Base-by-base conservation (phyloP, 1,140 invertebrate genomes). In the Bombus polaris region DNA sequence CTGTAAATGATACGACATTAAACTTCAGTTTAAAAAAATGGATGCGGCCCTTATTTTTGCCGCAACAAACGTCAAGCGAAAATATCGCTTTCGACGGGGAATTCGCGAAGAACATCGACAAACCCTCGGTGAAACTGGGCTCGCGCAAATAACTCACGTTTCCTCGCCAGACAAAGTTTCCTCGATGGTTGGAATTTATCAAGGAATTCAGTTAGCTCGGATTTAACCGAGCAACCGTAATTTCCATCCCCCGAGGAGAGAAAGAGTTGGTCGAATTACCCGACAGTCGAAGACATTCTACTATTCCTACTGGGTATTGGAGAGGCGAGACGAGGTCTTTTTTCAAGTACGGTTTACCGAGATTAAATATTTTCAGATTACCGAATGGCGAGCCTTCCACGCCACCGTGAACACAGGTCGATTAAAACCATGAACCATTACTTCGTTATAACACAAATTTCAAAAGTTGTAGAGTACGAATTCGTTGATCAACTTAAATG, bases 161-260 rank as follows among this genome's bases (percentile, higher is more conserved):
- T 62, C 80, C 62, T 44, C 80, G 37, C 6, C 68, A 6, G 42
- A 35, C 71, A 53, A 83, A 83, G 42, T 37, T 83, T 66, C 44
- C 25, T 15, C 57, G 79, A 32, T 13, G 57, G 42, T 32, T 47
- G 59, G 72, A 83, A 75, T 47, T 83, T 75, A 75, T 75, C 72
- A 65, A 75, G 59, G 59, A 39, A 66, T 83, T 75, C 81, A 47
- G 81, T 75, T 75, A 75, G 42, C 59, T n/a, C 72, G 53, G 79
- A 81, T 81, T 81, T 73, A 72, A 81, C 79, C 47, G 47, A 39
- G 47, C 35, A 81, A 25, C 47, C 28, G 53, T 81, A 59, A 81
- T 81, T 72, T 73, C 68, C 68, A 62, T 81, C 53, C 32, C 5
- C 53, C 59, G 59, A n/a, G 28, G 59, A 62, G 59, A 62, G 39